A percentile compares a stretch with the other conserved stretches of the same genome.
Evolutionary conservation across 2,797 vertebrate genomes (phyloP).

Genomic region (Botia kubotai): DNA sequence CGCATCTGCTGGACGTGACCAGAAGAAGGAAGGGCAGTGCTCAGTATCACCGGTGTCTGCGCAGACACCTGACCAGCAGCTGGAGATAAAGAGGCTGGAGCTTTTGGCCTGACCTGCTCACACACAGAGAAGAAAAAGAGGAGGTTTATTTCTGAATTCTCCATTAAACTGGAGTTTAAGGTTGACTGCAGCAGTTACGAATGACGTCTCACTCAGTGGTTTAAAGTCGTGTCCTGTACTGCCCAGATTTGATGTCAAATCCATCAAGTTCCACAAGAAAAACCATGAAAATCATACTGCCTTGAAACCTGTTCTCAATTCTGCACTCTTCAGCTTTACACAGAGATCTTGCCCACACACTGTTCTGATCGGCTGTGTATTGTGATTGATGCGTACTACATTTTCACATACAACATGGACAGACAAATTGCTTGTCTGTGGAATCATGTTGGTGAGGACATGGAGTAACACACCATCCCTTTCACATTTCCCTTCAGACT

Average conservation of each 20-base stretch:
- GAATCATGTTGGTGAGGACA: background rate
- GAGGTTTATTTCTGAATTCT: background rate
- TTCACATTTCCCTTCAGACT: slow-evolving; percentile 17
- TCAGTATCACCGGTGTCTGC: slow-evolving; percentile 86
- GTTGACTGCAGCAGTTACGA: background rate
- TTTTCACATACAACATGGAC: background rate
- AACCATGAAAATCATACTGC: background rate
- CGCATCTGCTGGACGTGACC: slow-evolving; percentile 88
- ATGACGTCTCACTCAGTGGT: background rate
- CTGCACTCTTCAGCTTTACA: background rate
- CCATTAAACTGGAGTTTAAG: background rate
- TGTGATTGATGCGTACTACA: background rate
- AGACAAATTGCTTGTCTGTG: background rate
- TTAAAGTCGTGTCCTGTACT: too few relatives aligned
- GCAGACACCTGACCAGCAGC: slow-evolving; percentile 78
- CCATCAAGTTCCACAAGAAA: background rate
- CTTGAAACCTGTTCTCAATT: background rate
- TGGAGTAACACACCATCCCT: background rate
- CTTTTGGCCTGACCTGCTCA: slow-evolving; percentile 85
- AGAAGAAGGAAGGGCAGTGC: slow-evolving; percentile 83
- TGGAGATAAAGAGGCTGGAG: slow-evolving; percentile 85
- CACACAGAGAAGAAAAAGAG: background rate
- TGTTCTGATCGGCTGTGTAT: background rate
- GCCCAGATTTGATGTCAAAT: background rate
- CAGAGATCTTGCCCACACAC: background rate